Evolutionary conservation across 92 coral and sea anemone genomes (phyloP).

Genomic region (Parazoanthus darwini): DNA sequence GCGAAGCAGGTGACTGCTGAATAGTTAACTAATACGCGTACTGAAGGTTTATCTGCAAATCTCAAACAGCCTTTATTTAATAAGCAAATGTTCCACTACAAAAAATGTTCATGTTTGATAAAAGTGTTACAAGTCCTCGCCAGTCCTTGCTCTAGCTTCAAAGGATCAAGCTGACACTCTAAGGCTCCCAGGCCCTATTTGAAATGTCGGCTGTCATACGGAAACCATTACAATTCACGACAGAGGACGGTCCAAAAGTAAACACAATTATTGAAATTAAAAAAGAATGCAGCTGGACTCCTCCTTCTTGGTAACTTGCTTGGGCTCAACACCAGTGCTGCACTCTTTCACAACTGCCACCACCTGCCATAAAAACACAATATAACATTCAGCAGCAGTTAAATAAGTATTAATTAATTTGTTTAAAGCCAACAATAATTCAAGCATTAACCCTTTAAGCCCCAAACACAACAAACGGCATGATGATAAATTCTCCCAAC

Average conservation of each 20-base stretch:
- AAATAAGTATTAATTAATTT: too few relatives aligned
- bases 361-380: slow-evolving; percentile 31
- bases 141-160: slow-evolving; percentile 34
- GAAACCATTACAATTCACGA: slow-evolving; percentile 26
- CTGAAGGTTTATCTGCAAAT: too few relatives aligned
- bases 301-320: slow-evolving; percentile 47
- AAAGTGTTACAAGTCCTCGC: background rate
- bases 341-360: slow-evolving; percentile 58
- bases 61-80: too few relatives aligned
- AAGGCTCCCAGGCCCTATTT: slow-evolving; percentile 18
- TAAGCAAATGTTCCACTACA: background rate
- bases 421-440: background rate
- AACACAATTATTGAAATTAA: slow-evolving; percentile 44
- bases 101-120: background rate
- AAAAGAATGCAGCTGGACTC: slow-evolving; percentile 49
- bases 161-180: slow-evolving; percentile 56
- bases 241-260: background rate
- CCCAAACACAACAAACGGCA: too few relatives aligned
- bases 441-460: too few relatives aligned
- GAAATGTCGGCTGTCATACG: slow-evolving; percentile 55
- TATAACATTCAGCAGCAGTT: background rate
- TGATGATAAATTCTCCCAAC: too few relatives aligned
- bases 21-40: too few relatives aligned
- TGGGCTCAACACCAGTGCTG: slow-evolving; percentile 58
- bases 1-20: too few relatives aligned